Conservation (phyloP, 2,888 invertebrate genomes). For the Ormyrus rosae region DNA sequence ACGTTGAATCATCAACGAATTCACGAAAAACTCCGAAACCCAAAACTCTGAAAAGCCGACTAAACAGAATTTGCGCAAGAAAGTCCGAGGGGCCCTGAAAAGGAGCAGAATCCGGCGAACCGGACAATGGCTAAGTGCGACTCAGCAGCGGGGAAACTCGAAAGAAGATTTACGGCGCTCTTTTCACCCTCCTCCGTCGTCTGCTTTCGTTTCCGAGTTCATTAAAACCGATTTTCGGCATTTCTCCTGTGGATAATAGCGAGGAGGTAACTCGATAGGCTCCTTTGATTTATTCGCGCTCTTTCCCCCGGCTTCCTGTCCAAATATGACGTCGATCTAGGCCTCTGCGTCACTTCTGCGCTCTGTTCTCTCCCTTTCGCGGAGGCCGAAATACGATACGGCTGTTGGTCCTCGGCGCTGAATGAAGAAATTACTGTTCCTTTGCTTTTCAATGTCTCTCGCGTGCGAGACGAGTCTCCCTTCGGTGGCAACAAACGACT, state of each 20-base stretch:
- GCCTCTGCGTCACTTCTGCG: background rate
- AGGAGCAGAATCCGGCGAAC: background rate
- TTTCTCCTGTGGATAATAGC: no score
- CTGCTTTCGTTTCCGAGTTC: no score
- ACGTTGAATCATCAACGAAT: no score
- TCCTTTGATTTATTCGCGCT: no score
- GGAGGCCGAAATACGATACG: slow-evolving; percentile 29
- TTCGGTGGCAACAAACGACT: slow-evolving; percentile 12
- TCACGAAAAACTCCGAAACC: no score
- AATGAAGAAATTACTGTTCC: slow-evolving; percentile 31
- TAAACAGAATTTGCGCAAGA: no score
- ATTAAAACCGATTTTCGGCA: no score
- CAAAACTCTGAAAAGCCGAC: no score
- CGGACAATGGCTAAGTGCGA: background rate
- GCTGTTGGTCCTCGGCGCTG: background rate
- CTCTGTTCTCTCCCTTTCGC: background rate
- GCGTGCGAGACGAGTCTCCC: slow-evolving; percentile 2
- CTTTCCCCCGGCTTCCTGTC: slow-evolving; percentile 8
- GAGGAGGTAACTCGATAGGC: no score
- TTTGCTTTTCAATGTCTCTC: background rate
- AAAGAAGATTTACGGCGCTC: slow-evolving; percentile 10
- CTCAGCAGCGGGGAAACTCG: background rate
- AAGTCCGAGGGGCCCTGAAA: no score
- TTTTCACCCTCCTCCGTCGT: slow-evolving; percentile 1
- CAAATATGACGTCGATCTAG: slow-evolving; percentile 24